Conservation (phyloP, 53 echinoderm and acorn worm genomes). For the Crossaster papposus region DNA sequence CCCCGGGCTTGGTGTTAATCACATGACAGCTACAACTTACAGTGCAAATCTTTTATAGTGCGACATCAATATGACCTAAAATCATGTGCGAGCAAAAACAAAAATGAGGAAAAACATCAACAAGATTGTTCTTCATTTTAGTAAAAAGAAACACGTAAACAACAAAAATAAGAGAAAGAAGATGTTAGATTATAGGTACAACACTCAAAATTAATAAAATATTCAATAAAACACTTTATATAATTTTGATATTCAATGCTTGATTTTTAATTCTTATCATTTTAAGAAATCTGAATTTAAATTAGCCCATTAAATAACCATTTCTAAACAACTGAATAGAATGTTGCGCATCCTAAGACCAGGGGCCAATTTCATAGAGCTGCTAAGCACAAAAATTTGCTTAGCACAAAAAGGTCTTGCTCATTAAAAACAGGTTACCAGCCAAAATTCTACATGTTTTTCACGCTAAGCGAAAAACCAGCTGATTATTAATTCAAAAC, state of each 20-base stretch:
- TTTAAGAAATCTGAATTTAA: too few species aligned
- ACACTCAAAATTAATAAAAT: not conserved
- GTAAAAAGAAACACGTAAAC: not conserved
- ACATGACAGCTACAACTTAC: conserved; percentile 49
- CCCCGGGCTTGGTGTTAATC: conserved; percentile 16
- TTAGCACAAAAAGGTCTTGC: too few species aligned
- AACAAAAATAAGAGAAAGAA: not conserved
- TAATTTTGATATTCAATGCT: not conserved
- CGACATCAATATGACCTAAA: conserved; percentile 53
- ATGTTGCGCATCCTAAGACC: too few species aligned
- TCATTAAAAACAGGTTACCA: too few species aligned
- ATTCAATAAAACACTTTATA: not conserved
- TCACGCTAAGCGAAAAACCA: too few species aligned
- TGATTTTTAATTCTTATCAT: too few species aligned
- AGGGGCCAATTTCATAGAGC: too few species aligned
- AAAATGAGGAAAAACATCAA: conserved; percentile 27
- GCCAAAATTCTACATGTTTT: too few species aligned
- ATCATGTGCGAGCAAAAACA: conserved; percentile 49
- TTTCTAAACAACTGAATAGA: too few species aligned
- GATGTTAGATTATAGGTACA: not conserved
- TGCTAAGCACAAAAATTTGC: too few species aligned
- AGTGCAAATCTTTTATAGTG: conserved; percentile 48
- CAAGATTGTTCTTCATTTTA: conserved; percentile 16
- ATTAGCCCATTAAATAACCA: too few species aligned
- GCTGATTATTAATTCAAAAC: too few species aligned